Conservation (phyloP, 2,113 vertebrate species). For the Platichthys flesus region DNA sequence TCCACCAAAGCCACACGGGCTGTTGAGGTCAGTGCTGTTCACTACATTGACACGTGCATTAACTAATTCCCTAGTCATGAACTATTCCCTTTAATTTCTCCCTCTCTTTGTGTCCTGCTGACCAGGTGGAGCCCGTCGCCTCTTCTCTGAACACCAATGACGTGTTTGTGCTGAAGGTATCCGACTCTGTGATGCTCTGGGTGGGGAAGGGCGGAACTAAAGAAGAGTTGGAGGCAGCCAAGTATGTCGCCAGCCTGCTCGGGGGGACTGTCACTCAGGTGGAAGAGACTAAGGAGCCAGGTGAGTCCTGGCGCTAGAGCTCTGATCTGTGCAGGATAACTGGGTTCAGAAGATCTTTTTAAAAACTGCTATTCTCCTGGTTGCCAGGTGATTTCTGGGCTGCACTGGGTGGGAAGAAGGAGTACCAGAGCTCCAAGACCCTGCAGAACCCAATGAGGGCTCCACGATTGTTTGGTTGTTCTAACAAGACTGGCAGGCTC, state of each 20-base stretch:
- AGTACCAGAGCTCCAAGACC: slow-evolving; percentile 78
- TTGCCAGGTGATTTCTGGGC: slow-evolving; percentile 77
- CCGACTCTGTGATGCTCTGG: slow-evolving; percentile 67
- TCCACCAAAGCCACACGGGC: slow-evolving; percentile 73
- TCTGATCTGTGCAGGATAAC: not conserved
- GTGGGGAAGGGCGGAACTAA: slow-evolving; percentile 71
- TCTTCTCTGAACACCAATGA: slow-evolving; percentile 82
- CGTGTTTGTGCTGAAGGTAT: slow-evolving; percentile 79
- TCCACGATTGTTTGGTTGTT: slow-evolving; percentile 81
- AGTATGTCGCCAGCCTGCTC: slow-evolving; percentile 70
- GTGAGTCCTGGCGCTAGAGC: slow-evolving; percentile 39
- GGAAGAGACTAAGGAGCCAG: slow-evolving; percentile 75
- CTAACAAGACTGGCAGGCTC: slow-evolving; percentile 83
- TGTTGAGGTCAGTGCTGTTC: slow-evolving; percentile 78
- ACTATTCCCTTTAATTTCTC: not conserved
- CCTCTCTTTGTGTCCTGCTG: not conserved
- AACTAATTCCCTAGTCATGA: not conserved
- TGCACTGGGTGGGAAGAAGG: slow-evolving; percentile 78
- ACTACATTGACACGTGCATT: not conserved
- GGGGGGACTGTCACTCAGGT: slow-evolving; percentile 68
- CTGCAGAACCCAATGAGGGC: slow-evolving; percentile 60
- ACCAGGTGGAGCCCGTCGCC: slow-evolving; percentile 76
- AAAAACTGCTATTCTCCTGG: not conserved
- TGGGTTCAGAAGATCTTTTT: not conserved
- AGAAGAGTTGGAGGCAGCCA: slow-evolving; percentile 71